A percentile compares a stretch with the other conserved stretches of the same genome.
These are phyloP conservation scores for Rhabdornis inornatus DNA, from an alignment of 2,113 vertebrate species.

Conservation along the genomic window DNA sequence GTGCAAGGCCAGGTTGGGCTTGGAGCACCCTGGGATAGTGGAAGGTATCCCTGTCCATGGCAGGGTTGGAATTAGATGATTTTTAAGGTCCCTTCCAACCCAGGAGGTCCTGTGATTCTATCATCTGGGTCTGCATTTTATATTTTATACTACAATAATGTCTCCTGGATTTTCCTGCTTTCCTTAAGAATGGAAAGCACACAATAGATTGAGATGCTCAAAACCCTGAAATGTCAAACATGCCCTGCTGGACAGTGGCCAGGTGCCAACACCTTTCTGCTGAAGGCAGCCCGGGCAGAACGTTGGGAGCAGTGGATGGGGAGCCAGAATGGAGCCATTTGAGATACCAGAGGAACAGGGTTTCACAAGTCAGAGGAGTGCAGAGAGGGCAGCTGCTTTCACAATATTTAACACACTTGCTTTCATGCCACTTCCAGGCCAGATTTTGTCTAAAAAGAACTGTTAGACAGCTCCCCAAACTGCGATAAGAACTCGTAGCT, in stretches of 20 bases:
- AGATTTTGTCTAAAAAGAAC: neutral
- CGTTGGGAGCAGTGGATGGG: fast-evolving
- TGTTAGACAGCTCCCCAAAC: slow-evolving; percentile 19
- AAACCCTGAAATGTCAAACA: neutral
- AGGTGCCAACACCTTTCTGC: neutral
- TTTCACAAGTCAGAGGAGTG: neutral
- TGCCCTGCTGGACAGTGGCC: neutral
- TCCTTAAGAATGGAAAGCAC: neutral
- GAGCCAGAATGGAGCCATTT: neutral
- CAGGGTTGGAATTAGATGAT: neutral
- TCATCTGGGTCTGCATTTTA: neutral
- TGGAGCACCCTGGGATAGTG: neutral
- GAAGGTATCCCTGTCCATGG: neutral
- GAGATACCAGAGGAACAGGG: neutral
- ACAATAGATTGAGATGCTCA: neutral
- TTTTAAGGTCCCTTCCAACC: neutral
- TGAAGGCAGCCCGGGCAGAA: fast-evolving
- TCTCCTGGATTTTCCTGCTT: neutral
- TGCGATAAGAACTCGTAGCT: neutral
- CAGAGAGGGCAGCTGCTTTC: neutral
- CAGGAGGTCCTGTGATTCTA: fast-evolving
- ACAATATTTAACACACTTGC: slow-evolving; percentile 8
- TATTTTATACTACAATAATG: neutral
- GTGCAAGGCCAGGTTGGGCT: neutral
- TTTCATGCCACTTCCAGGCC: slow-evolving; percentile 21